phyloP scores from a whole-genome alignment of 2,797 vertebrate genomes.

The Cyclura pinguis region DNA sequence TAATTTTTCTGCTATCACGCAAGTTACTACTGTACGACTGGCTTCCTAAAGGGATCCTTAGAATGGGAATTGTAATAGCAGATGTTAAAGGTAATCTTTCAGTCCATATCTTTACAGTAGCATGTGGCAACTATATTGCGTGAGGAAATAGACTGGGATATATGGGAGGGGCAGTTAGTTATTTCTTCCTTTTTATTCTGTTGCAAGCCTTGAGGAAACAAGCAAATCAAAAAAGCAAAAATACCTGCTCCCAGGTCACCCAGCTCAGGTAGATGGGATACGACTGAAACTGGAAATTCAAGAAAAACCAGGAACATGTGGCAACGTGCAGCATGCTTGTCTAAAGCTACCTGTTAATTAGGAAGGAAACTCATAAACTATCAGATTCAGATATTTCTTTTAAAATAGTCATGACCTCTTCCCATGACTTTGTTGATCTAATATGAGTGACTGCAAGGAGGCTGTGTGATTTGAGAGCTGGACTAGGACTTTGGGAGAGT shows the following conservation, averaged over 20 bases:
- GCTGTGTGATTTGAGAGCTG: no score
- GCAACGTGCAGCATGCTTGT: constrained; percentile 26
- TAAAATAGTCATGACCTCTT: constrained; percentile 17
- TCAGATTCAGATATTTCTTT: constrained; percentile 43
- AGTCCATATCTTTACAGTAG: neutral
- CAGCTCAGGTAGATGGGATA: neutral
- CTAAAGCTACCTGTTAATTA: constrained; percentile 54
- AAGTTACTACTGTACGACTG: neutral
- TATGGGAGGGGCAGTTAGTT: neutral
- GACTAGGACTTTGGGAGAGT: no score
- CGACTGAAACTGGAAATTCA: constrained; percentile 14
- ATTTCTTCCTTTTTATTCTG: neutral
- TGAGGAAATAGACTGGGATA: neutral
- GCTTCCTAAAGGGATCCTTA: neutral
- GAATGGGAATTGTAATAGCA: neutral
- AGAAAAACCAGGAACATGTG: neutral
- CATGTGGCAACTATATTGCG: no score
- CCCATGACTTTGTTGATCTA: constrained; percentile 13
- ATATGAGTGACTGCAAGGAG: constrained; percentile 1
- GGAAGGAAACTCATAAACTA: constrained; percentile 38
- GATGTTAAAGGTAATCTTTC: neutral
- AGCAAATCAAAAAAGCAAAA: neutral
- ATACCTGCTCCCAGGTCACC: neutral
- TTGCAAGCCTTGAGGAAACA: neutral
- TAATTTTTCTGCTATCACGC: neutral